phyloP scores from a whole-genome alignment of 1,140 invertebrate species.

The Leptinotarsa defecta region DNA sequence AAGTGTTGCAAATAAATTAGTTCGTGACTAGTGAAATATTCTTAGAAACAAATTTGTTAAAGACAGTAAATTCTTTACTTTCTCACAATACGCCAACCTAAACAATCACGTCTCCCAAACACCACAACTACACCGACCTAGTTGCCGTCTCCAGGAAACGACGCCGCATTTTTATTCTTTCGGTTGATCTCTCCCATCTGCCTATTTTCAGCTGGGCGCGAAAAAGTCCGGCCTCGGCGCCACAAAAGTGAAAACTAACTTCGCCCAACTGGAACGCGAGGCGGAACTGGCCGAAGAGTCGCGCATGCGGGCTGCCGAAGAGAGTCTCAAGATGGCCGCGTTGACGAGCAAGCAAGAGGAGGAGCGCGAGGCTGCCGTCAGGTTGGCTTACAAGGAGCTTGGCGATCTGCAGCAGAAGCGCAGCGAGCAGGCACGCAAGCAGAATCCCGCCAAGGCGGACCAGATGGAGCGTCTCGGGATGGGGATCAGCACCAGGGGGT shows the following conservation, averaged over 20 bases:
- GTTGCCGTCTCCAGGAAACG: neutral
- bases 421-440: slow-evolving; percentile 74
- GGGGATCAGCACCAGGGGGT: slow-evolving; percentile 73
- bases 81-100: neutral
- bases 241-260: slow-evolving; percentile 93
- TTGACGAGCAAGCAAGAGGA: slow-evolving; percentile 61
- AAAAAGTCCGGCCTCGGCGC: slow-evolving; percentile 93
- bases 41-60: too few relatives aligned
- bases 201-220: slow-evolving; percentile 68
- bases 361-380: slow-evolving; percentile 73
- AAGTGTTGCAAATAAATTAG: too few relatives aligned
- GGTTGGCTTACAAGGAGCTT: slow-evolving; percentile 88
- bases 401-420: slow-evolving; percentile 77
- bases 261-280: slow-evolving; percentile 92
- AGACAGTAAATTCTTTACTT: too few relatives aligned
- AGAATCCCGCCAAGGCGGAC: slow-evolving; percentile 86
- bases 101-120: too few relatives aligned
- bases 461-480: slow-evolving; percentile 94
- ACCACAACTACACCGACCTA: too few relatives aligned
- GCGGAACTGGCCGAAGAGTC: slow-evolving; percentile 81
- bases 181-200: neutral
- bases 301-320: slow-evolving; percentile 65
- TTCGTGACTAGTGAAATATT: too few relatives aligned
- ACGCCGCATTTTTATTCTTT: neutral
- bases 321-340: slow-evolving; percentile 57